These are phyloP conservation scores for Macrophya annulata DNA, from an alignment of 2,888 invertebrate species.

Conservation along the genomic window DNA sequence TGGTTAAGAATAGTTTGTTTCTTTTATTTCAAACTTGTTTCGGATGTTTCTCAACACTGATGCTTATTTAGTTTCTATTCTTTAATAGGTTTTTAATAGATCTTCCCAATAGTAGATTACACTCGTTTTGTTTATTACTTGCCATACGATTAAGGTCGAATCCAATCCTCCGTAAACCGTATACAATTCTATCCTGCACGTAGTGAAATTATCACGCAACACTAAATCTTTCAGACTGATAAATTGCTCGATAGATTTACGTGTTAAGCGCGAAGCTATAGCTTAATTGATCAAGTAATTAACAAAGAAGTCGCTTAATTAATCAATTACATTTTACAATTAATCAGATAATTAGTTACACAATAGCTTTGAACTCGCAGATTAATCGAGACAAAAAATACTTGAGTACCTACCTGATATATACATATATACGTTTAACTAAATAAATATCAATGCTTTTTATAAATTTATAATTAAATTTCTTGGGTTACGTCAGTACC, in stretches of 20 bases:
- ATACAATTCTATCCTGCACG: not conserved
- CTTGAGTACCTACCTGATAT: too few relatives aligned
- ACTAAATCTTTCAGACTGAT: not conserved
- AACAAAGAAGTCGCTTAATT: not conserved
- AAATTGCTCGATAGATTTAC: conserved; percentile 2
- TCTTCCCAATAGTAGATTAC: not conserved
- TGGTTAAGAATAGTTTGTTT: not conserved
- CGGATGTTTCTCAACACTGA: not conserved
- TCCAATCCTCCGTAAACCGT: not conserved
- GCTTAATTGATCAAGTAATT: conserved; percentile 6
- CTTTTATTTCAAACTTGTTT: not conserved
- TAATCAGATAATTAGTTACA: not conserved
- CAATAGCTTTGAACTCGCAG: not conserved
- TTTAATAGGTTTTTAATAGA: not conserved
- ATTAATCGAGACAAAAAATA: not conserved
- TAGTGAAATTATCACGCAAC: not conserved
- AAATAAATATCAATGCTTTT: not conserved
- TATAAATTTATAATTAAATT: not conserved
- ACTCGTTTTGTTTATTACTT: conserved; percentile 1
- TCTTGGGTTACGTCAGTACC: not conserved
- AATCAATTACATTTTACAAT: conserved; percentile 18
- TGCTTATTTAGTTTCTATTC: not conserved
- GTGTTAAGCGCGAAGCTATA: not conserved
- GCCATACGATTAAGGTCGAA: not conserved
- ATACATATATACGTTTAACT: too few relatives aligned